These are phyloP conservation scores for Oegoconia quadripuncta DNA, from an alignment of 2,888 invertebrate genomes.

Conservation along the genomic window DNA sequence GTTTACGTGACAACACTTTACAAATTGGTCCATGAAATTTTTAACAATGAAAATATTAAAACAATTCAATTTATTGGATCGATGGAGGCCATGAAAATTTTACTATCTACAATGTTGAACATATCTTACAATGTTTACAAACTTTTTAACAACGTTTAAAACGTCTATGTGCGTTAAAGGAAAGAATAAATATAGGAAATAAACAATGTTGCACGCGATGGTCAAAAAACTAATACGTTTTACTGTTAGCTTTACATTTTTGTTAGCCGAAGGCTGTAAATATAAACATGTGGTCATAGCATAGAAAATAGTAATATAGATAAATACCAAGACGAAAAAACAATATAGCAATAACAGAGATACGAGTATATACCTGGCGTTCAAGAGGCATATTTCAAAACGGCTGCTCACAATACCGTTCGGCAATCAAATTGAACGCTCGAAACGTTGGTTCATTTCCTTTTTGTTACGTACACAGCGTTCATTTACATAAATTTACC, in stretches of 20 bases:
- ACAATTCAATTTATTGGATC: too few relatives aligned
- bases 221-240: too few relatives aligned
- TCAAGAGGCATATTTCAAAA: slow-evolving; percentile 48
- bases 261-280: background rate
- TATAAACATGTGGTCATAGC: background rate
- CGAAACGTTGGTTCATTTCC: slow-evolving; percentile 60
- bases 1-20: background rate
- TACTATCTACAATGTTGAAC: too few relatives aligned
- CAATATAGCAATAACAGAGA: slow-evolving; percentile 2
- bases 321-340: background rate
- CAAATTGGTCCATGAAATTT: too few relatives aligned
- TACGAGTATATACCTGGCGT: slow-evolving; percentile 8
- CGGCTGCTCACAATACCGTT: slow-evolving; percentile 43
- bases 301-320: background rate
- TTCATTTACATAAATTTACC: slow-evolving; percentile 77
- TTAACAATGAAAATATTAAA: too few relatives aligned
- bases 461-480: slow-evolving; percentile 67
- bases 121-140: too few relatives aligned
- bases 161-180: too few relatives aligned
- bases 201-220: too few relatives aligned
- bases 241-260: too few relatives aligned
- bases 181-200: too few relatives aligned
- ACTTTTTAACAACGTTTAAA: too few relatives aligned
- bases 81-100: too few relatives aligned
- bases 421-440: slow-evolving; percentile 59